Evolutionary conservation across 2,797 vertebrate species (phyloP).

Genomic region (Geotria australis): DNA sequence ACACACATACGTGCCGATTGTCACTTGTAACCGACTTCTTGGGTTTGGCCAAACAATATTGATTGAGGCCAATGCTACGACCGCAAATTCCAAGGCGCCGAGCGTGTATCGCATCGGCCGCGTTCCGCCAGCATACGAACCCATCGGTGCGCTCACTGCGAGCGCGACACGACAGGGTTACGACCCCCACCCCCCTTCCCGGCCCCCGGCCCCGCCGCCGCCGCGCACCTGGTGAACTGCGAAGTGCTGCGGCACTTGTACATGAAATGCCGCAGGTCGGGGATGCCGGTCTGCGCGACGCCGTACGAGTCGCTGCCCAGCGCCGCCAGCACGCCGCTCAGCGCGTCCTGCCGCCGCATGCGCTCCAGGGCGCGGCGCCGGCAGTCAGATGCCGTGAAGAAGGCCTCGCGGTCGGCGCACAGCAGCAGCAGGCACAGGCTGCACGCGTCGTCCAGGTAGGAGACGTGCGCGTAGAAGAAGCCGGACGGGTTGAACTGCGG

Average conservation of each 20-base stretch:
- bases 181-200: too few relatives aligned
- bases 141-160: too few relatives aligned
- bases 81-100: too few relatives aligned
- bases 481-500: slow-evolving; percentile 78
- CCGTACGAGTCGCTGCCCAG: slow-evolving; percentile 40
- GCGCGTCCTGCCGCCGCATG: slow-evolving; percentile 36
- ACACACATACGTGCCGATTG: too few relatives aligned
- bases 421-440: slow-evolving; percentile 72
- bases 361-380: slow-evolving; percentile 69
- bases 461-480: slow-evolving; percentile 91
- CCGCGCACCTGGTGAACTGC: slow-evolving; percentile 84
- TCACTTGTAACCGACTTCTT: too few relatives aligned
- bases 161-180: too few relatives aligned
- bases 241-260: slow-evolving; percentile 96
- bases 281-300: slow-evolving; percentile 48
- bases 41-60: too few relatives aligned
- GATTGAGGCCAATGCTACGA: too few relatives aligned
- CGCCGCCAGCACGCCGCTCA: slow-evolving; percentile 35
- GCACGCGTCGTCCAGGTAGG: slow-evolving; percentile 49
- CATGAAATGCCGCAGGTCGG: slow-evolving; percentile 72
- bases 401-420: slow-evolving; percentile 74
- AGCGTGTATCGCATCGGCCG: too few relatives aligned
- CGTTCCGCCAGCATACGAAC: too few relatives aligned
- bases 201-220: too few relatives aligned
- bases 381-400: slow-evolving; percentile 72